Evolutionary conservation across 2,113 vertebrate genomes (phyloP), one percentile per base, ranked within the genome.

Genomic region (Onychorhynchus coronatus): DNA sequence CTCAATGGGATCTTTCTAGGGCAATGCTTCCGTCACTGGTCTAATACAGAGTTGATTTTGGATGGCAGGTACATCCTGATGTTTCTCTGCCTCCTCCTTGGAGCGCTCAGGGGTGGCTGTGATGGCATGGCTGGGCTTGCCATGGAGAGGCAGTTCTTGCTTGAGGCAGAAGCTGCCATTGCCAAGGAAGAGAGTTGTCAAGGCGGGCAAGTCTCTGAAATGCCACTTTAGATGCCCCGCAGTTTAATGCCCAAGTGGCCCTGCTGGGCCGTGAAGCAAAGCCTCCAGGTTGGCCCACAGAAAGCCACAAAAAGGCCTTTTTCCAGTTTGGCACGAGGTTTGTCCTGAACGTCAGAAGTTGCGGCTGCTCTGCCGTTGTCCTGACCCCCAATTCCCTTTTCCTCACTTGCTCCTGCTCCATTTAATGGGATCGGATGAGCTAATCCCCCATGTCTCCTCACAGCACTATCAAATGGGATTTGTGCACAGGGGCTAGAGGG

Each of bases 21-120:
- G 42, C 61, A 42, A 35, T 19, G 0, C 21, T 74, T 86, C 21
- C 23, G 14, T 70, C 0, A 0, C 41, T 1, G 0, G 25, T 24
- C 65, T 84, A 65, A 84, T 53, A 62, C 24, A 17, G 59, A 73
- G 62, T 61, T 96, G 88, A 91, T 76, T 91, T 78, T 90, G 94
- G 91, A 85, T 0, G 0, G 62, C n/a, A 88, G 73, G 70, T 61
- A 61, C 39, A n/a, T 14, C 44, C 41, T 22, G 42, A 47, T 67
- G 23, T 25, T 56, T 58, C 58, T 28, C 67, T 88, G 35, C 39
- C 30, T 83, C 58, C 47, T 16, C 28, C 59, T 25, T 0, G 0
- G 58, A 41, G 52, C 49, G 6, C 37, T 24, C 4, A 2, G 67
- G 33, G 25, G 65, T 86, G 4, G 4, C 78, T 65, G 0, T 13